phyloP scores from a whole-genome alignment of 1,140 invertebrate genomes.

The Sycophila sp. region DNA sequence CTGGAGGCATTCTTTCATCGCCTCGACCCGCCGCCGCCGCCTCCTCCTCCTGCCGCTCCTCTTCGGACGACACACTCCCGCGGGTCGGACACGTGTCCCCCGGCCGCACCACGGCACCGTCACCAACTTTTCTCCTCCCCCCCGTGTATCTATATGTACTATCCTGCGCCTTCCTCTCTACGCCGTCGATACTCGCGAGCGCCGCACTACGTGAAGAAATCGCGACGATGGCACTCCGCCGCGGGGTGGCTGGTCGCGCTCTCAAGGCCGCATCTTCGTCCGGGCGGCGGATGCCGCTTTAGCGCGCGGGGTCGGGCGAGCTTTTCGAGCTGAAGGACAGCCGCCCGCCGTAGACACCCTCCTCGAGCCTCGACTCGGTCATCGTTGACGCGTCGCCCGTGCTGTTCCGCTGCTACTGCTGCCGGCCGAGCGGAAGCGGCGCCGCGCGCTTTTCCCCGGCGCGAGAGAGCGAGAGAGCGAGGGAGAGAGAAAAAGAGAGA shows the following conservation, averaged over 20 bases:
- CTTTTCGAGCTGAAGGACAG: not conserved
- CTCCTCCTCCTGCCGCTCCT: constrained; percentile 25
- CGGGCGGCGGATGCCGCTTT: not conserved
- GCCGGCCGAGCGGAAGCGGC: not conserved
- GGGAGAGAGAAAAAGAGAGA: too few species aligned
- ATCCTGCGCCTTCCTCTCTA: not conserved
- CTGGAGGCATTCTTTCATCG: constrained; percentile 65
- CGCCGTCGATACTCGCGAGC: not conserved
- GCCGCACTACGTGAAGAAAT: too few species aligned
- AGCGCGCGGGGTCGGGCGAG: not conserved
- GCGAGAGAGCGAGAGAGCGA: too few species aligned
- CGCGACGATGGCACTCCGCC: not conserved
- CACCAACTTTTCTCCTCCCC: not conserved
- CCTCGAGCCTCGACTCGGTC: not conserved
- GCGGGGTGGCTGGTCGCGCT: constrained; percentile 10
- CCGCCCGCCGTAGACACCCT: not conserved
- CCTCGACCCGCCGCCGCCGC: constrained; percentile 47
- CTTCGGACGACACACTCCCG: constrained; percentile 14
- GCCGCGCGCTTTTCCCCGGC: not conserved
- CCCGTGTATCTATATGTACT: not conserved
- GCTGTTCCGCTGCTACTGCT: not conserved
- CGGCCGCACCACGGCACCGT: constrained; percentile 12
- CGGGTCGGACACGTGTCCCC: not conserved
- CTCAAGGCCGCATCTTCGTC: constrained; percentile 4
- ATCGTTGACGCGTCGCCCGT: too few species aligned